Percentiles rank a stretch among this genome's conserved stretches.
Evolutionary conservation across 2,113 vertebrate genomes (phyloP).

Genomic region (Oceanodroma tethys): DNA sequence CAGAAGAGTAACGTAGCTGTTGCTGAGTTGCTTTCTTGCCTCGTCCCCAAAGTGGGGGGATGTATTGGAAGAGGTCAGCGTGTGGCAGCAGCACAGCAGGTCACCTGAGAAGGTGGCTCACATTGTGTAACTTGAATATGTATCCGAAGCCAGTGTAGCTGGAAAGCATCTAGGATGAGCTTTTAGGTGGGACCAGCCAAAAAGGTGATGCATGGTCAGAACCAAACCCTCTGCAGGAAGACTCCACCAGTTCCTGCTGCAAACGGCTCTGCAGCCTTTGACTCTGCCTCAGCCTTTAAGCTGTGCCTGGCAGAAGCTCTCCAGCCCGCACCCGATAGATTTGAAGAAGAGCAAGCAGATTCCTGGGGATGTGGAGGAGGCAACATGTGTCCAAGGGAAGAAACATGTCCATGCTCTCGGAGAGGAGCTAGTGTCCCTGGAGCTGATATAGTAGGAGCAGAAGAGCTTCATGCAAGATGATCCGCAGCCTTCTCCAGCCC

Average conservation of each 20-base stretch:
- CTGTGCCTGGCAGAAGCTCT: background rate
- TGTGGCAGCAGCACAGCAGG: background rate
- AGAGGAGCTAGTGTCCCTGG: background rate
- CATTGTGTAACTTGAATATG: fast-evolving
- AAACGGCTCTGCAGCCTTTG: background rate
- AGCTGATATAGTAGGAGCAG: background rate
- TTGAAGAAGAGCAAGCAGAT: background rate
- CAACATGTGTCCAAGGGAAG: background rate
- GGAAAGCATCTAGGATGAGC: background rate
- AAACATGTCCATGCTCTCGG: background rate
- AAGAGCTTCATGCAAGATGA: background rate
- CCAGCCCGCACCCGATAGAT: fast-evolving
- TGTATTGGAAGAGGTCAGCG: background rate
- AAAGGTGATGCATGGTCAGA: background rate
- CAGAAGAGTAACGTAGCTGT: no score
- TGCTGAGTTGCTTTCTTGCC: background rate
- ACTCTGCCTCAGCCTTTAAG: background rate
- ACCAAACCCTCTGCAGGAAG: background rate
- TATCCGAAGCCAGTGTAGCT: background rate
- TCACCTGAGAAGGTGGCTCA: background rate
- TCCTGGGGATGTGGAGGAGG: background rate
- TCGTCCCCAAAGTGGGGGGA: background rate
- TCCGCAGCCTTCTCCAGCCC: background rate
- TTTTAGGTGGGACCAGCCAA: background rate
- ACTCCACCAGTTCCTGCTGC: background rate